Evolutionary conservation across 1,140 invertebrate species (phyloP).

Genomic region (Aphaenogaster ashmeadi): DNA sequence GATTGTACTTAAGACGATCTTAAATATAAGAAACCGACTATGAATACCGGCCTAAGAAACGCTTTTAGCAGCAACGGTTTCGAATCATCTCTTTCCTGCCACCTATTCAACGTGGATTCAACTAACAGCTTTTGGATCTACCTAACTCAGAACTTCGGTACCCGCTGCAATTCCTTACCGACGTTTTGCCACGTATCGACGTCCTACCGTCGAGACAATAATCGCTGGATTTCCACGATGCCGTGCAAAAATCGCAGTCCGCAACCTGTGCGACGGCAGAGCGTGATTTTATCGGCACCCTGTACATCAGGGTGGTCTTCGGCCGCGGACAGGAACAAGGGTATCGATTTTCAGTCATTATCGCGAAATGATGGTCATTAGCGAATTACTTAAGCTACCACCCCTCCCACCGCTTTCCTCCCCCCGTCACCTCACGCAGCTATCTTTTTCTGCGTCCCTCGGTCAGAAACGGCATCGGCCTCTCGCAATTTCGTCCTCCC

Average conservation of each 20-base stretch:
- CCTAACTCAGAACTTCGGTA: not conserved
- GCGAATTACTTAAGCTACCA: conserved; percentile 28
- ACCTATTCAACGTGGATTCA: conserved; percentile 21
- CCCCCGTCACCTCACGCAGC: not conserved
- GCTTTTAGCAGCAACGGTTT: not conserved
- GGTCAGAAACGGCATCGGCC: not conserved
- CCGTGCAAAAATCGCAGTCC: not conserved
- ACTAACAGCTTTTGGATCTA: not conserved
- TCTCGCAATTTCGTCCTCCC: conserved; percentile 25
- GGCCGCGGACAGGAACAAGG: not conserved
- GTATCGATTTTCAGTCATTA: conserved; percentile 37
- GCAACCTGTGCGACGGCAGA: not conserved
- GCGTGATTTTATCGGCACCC: conserved; percentile 21
- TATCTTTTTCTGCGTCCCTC: not conserved
- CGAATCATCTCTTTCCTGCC: conserved; percentile 36
- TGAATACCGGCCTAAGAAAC: not conserved
- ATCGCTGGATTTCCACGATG: not conserved
- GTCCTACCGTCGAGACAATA: not conserved
- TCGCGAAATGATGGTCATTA: conserved; percentile 24
- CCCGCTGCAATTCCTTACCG: not conserved
- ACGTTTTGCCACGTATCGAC: not conserved
- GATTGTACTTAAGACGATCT: too few relatives aligned
- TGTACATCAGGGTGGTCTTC: not conserved
- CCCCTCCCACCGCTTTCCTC: too few relatives aligned
- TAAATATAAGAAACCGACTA: too few relatives aligned